A percentile compares a stretch with the other conserved stretches of the same genome.
phyloP scores from a whole-genome alignment of 2,113 vertebrate genomes.

The Notothenia rossii region DNA sequence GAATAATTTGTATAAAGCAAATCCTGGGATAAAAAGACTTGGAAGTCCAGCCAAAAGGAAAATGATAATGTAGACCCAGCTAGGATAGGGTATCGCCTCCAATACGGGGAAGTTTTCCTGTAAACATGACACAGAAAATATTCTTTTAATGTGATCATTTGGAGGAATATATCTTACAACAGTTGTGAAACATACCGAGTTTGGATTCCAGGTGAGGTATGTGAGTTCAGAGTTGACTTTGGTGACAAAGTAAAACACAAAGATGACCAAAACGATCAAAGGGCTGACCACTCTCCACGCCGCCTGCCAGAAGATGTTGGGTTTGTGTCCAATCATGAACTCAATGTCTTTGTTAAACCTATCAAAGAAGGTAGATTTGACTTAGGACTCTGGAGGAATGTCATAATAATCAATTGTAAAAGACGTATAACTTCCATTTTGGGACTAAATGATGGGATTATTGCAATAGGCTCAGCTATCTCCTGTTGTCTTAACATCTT shows the following conservation, averaged over 20 bases:
- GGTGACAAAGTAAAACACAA: constrained; percentile 88
- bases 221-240: constrained; percentile 78
- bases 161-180: not conserved
- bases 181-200: constrained; percentile 20
- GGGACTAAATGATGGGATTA: too few species aligned
- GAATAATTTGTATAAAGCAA: constrained; percentile 83
- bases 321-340: constrained; percentile 93
- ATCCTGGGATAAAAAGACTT: constrained; percentile 80
- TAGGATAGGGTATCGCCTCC: constrained; percentile 70
- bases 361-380: not conserved
- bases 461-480: not conserved
- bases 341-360: constrained; percentile 91
- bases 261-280: constrained; percentile 88
- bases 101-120: constrained; percentile 85
- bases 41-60: constrained; percentile 84
- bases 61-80: constrained; percentile 86
- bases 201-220: constrained; percentile 83
- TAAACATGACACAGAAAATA: not conserved
- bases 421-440: too few species aligned
- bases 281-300: constrained; percentile 90
- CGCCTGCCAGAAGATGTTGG: constrained; percentile 89
- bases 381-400: not conserved
- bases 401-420: not conserved
- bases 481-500: constrained; percentile 22
- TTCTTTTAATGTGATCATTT: not conserved